Evolutionary conservation across 30 jellyfish, hydroid and myxozoan genomes (phyloP).

Genomic region (Clytia hemisphaerica): DNA sequence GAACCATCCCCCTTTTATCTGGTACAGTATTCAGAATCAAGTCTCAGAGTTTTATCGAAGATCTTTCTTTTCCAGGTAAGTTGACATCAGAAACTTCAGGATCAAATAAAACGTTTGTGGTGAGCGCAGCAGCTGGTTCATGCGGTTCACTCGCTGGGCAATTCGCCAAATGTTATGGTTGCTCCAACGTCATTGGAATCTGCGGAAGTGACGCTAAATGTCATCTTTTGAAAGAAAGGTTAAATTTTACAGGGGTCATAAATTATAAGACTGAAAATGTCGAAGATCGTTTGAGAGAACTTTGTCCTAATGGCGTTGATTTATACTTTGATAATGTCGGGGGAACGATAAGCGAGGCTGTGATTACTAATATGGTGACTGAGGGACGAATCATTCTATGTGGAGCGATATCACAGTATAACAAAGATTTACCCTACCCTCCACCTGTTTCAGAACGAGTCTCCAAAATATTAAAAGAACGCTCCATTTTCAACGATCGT

Average conservation of each 20-base stretch:
- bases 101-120: conserved; percentile 35
- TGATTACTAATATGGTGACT: conserved; percentile 18
- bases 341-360: conserved; percentile 45
- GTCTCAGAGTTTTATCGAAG: no score
- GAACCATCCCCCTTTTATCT: no score
- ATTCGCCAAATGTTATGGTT: conserved; percentile 37
- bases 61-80: no score
- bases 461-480: not conserved
- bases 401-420: conserved; percentile 50
- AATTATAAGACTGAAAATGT: conserved; percentile 42
- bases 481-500: conserved; percentile 34
- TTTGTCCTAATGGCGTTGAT: conserved; percentile 53
- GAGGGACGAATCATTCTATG: conserved; percentile 36
- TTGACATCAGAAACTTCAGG: no score
- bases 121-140: conserved; percentile 66
- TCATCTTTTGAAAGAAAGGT: conserved; percentile 10
- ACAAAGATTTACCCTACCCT: conserved; percentile 33
- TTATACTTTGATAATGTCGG: conserved; percentile 57
- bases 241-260: conserved; percentile 32
- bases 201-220: conserved; percentile 59
- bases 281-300: conserved; percentile 8
- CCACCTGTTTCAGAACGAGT: conserved; percentile 33
- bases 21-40: no score
- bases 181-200: conserved; percentile 39
- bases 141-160: conserved; percentile 59